These are phyloP conservation scores for Rhinatrema bivittatum DNA, from an alignment of 2,797 vertebrate genomes.

Conservation along the genomic window DNA sequence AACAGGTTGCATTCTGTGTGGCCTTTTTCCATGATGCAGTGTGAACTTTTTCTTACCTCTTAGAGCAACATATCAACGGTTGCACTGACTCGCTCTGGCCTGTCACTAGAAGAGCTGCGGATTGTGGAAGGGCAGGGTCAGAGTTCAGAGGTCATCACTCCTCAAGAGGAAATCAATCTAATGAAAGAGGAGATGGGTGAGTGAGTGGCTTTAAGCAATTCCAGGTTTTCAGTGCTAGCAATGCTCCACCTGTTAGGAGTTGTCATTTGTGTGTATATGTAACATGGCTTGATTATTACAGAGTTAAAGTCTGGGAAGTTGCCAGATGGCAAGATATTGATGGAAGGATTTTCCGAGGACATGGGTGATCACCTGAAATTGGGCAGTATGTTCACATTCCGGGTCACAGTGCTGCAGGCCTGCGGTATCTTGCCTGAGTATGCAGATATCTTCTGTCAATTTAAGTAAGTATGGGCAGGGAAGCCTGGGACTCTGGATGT, in stretches of 20 bases:
- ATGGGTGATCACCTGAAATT: slow-evolving; percentile 79
- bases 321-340: slow-evolving; percentile 72
- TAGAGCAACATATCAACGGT: slow-evolving; percentile 80
- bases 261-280: background rate
- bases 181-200: slow-evolving; percentile 86
- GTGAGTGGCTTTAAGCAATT: slow-evolving; percentile 19
- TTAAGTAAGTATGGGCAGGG: slow-evolving; percentile 79
- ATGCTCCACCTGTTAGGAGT: too few species aligned
- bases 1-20: too few species aligned
- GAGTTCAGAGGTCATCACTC: slow-evolving; percentile 82
- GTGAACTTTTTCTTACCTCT: too few species aligned
- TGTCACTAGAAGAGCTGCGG: slow-evolving; percentile 90
- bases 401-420: slow-evolving; percentile 93
- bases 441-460: slow-evolving; percentile 96
- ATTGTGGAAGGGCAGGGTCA: slow-evolving; percentile 97
- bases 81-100: slow-evolving; percentile 78
- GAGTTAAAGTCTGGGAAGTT: slow-evolving; percentile 78
- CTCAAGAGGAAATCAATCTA: slow-evolving; percentile 88
- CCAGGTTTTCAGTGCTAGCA: too few species aligned
- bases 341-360: slow-evolving; percentile 66
- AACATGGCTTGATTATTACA: too few species aligned
- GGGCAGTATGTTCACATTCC: slow-evolving; percentile 92
- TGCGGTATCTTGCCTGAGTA: slow-evolving; percentile 84
- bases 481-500: too few species aligned
- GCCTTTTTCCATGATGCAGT: too few species aligned